Evolutionary conservation across 2,797 vertebrate genomes (phyloP), one percentile per base, ranked within the genome.

Genomic region (Galaxias olidus): DNA sequence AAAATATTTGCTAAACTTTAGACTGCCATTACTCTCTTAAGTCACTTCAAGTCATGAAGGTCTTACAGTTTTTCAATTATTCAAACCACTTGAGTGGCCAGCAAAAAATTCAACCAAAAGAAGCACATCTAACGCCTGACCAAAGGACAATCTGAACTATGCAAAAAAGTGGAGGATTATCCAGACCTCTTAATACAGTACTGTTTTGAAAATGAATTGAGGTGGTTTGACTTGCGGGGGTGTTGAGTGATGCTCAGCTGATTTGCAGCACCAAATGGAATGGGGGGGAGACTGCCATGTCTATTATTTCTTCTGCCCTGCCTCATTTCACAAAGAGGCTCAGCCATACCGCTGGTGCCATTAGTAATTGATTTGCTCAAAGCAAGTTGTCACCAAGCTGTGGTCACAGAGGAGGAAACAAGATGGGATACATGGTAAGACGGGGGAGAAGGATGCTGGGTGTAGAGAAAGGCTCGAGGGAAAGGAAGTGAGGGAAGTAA

Each of bases 311-410:
- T 75, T 46, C 61, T 65, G 71, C 40, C 40, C 55, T 66, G 71
- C 68, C 62, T 81, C 71, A 81, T 85, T 79, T 80, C 67, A 77
- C 67, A 74, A 60, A 78, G 65, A 82, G 72, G 58, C 53, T 59
- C 60, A 13, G 14, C 52, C 17, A 3, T 10, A 70, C 68, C 72
- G 63, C 66, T 73, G 63, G 56, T 71, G 69, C 58, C 57, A 8
- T 50, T 65, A 72, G 58, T 56, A 52, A 57, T 65, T 68, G 53
- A 48, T 30, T 49, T 61, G 66, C 19, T 44, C 30, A 56, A 45
- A 55, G 53, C 20, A 40, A 40, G 30, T 55, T 20, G 42, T 18
- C 12, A 59, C 57, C 44, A 14, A 6, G 15, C 1, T 15, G 17
- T 13, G 18, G 57, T 47, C 10, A 46, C 42, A 46, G 42, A 12